These are phyloP conservation scores for Cosmia pyralina DNA, from an alignment of 2,888 invertebrate genomes.

Conservation along the genomic window DNA sequence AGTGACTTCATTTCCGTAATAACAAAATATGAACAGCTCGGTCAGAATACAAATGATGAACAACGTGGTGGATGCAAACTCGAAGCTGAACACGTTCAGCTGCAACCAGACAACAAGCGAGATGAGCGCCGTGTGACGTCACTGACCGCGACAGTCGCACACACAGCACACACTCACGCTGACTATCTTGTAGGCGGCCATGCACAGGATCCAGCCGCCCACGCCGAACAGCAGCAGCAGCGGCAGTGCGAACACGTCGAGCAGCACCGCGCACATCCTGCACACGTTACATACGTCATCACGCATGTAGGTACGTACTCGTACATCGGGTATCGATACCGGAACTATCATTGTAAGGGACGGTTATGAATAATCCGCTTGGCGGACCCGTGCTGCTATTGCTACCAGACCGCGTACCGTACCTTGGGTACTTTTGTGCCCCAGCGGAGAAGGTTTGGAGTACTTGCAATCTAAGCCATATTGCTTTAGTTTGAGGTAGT, in stretches of 20 bases:
- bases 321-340: too few relatives aligned
- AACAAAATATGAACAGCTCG: constrained; percentile 88
- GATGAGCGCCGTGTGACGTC: neutral
- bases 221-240: constrained; percentile 79
- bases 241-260: constrained; percentile 75
- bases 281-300: neutral
- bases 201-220: constrained; percentile 82
- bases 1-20: constrained; percentile 88
- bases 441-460: too few relatives aligned
- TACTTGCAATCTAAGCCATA: too few relatives aligned
- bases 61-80: constrained; percentile 84
- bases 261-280: constrained; percentile 72
- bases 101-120: constrained; percentile 52
- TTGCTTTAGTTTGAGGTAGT: too few relatives aligned
- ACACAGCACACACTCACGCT: constrained; percentile 70
- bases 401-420: too few relatives aligned
- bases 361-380: too few relatives aligned
- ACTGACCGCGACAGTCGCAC: neutral
- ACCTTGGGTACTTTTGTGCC: too few relatives aligned
- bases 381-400: too few relatives aligned
- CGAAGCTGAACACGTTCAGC: constrained; percentile 75
- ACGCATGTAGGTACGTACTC: too few relatives aligned
- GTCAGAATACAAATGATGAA: constrained; percentile 87
- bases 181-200: constrained; percentile 80
- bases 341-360: neutral